Evolutionary conservation across 2,113 vertebrate species (phyloP), one percentile per base, ranked within the genome.

Genomic region (Gorilla gorilla): DNA sequence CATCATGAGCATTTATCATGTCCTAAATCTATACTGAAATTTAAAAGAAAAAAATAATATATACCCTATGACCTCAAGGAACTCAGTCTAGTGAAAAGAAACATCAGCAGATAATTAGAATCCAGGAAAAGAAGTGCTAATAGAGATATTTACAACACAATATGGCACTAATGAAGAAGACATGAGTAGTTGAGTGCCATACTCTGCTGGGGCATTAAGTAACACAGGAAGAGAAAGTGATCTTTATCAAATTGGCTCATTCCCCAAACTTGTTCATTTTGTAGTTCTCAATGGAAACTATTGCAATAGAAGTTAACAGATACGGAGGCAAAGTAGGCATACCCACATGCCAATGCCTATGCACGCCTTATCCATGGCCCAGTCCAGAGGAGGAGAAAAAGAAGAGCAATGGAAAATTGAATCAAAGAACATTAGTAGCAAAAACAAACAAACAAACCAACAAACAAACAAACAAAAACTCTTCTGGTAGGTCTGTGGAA

Each of bases 221-320:
- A 96, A 87, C 81, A 17, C 8, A 50, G 27, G 40, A 83, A 76
- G 32, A 16, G 48, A 96, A 90, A 32, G 9, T 57, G 17, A 16
- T 87, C 64, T 76, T 93, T 89, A 92, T 23, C 80, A 86, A 84
- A n/a, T 11, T 83, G 88, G 48, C 64, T 95, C n/a, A 25, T 30
- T 84, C 45, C 8, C 59, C 38, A 84, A 52, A 68, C 4, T 10
- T 40, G 22, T 68, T 91, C 22, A 48, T 35, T 93, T 92, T 75
- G 12, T 89, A 30, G 61, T 87, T 96, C 61, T n/a, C 73, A 89
- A 18, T 89, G 66, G 59, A 82, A 94, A 82, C 3, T 27, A 4
- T 22, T 81, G 9, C 50, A 76, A 18, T 38, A 20, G 70, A 93
- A 95, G 70, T 3, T 50, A 83, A 86, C 75, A 86, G 32, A 78